Evolutionary conservation across 1,140 invertebrate species (phyloP), one percentile per base, ranked within the genome.

Genomic region (Papilio polyxenes): DNA sequence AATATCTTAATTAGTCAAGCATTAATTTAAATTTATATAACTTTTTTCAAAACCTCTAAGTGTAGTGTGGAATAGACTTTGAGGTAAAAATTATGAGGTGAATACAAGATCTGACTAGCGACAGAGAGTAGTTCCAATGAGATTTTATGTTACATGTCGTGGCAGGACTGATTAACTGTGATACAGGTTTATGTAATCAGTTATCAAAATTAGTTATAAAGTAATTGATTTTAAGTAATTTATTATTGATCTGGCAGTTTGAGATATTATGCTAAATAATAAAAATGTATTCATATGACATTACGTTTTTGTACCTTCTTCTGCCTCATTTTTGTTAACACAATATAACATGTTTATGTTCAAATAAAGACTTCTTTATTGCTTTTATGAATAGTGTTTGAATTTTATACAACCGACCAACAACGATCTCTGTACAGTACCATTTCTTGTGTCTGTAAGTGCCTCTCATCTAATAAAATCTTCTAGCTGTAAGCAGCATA

Each of bases 311-410:
- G 65, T 72, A 72, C 31, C 31, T 72, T 15, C 23, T 72, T 72
- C 17, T 72, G 31, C 65, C 23, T 40, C 31, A 31, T 37, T 72
- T 72, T 72, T 15, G 65, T 72, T 72, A 72, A 72, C 31, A 72
- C 13, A 40, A 72, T 69, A 11, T 72, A 72, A 72, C 65, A 40
- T 37, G 23, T 37, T 59, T 59, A 37, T 69, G 65, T 72, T 72
- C 37, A 37, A 72, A 72, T 72, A 72, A 72, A 72, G 4, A 72
- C 23, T 72, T 72, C 65, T 72, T 7, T 40, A 72, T 40, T 40
- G 65, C 65, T 72, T 69, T 72, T 72, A 72, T 72, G 6, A 37
- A 65, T 65, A 37, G 65, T 72, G 65, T 72, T 40, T 23, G 11
- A 4, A 37, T 37, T 15, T 72, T 15, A 72, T 7, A 3, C 6